These are phyloP conservation scores for Chinchilla lanigera DNA, from an alignment of 2,113 vertebrate genomes.

Conservation along the genomic window DNA sequence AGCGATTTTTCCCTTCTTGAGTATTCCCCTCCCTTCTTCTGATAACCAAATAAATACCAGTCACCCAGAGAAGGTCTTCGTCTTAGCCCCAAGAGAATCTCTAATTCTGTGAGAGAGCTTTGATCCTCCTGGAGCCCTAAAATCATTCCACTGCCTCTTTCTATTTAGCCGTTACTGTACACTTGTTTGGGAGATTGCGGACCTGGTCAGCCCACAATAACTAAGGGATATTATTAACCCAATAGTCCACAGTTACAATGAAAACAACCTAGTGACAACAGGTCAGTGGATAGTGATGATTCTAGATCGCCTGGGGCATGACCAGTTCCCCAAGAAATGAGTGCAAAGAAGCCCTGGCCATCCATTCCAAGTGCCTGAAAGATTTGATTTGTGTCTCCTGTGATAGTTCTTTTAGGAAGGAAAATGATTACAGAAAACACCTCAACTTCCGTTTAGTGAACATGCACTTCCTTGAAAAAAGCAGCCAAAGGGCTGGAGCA, in stretches of 20 bases:
- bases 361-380: slow-evolving; percentile 78
- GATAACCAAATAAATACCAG: too few relatives aligned
- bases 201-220: too few relatives aligned
- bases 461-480: slow-evolving; percentile 94
- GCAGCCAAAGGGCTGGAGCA: slow-evolving; percentile 88
- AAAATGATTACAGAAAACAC: slow-evolving; percentile 84
- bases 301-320: slow-evolving; percentile 93
- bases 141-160: too few relatives aligned
- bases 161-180: too few relatives aligned
- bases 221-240: too few relatives aligned
- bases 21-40: too few relatives aligned
- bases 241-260: slow-evolving; percentile 95
- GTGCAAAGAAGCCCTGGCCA: slow-evolving; percentile 83
- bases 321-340: slow-evolving; percentile 75
- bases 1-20: too few relatives aligned
- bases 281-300: slow-evolving; percentile 96
- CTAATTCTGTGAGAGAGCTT: too few relatives aligned
- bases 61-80: too few relatives aligned
- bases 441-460: slow-evolving; percentile 96
- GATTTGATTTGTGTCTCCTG: slow-evolving; percentile 97
- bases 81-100: too few relatives aligned
- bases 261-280: slow-evolving; percentile 96
- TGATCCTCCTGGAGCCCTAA: too few relatives aligned
- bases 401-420: slow-evolving; percentile 93
- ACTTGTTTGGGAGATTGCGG: too few relatives aligned